A percentile compares a stretch with the other conserved stretches of the same genome.
These are phyloP conservation scores for Flexamia atlantica DNA, from an alignment of 2,888 invertebrate species.

Conservation along the genomic window DNA sequence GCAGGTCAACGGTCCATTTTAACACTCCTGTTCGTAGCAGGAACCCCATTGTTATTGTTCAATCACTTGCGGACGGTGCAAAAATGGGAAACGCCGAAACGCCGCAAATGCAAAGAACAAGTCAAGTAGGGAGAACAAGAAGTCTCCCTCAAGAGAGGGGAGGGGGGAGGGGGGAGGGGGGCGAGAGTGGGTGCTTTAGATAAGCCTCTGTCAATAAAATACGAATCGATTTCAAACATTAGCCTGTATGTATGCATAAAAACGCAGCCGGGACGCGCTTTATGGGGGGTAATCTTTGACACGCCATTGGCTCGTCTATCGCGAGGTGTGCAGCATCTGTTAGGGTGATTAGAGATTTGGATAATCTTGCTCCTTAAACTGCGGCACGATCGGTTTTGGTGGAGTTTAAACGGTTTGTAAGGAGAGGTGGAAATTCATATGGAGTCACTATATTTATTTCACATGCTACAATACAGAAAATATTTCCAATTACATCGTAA, in stretches of 20 bases:
- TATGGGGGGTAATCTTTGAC: slow-evolving; percentile 40
- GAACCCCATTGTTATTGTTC: background rate
- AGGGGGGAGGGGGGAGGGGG: background rate
- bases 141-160: background rate
- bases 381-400: too few species aligned
- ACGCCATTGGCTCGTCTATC: slow-evolving; percentile 45
- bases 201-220: slow-evolving; percentile 62
- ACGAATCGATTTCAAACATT: slow-evolving; percentile 62
- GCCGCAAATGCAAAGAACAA: slow-evolving; percentile 20
- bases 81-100: slow-evolving; percentile 15
- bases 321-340: slow-evolving; percentile 15
- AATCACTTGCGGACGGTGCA: slow-evolving; percentile 15
- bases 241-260: slow-evolving; percentile 61
- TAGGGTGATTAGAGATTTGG: background rate
- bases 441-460: too few species aligned
- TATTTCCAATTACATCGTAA: too few species aligned
- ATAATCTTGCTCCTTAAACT: background rate
- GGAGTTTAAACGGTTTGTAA: too few species aligned
- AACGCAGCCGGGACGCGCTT: slow-evolving; percentile 20
- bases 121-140: slow-evolving; percentile 37
- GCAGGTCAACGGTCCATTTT: too few species aligned
- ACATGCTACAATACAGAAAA: too few species aligned
- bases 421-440: too few species aligned
- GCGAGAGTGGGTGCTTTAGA: slow-evolving; percentile 59
- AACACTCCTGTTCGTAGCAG: too few species aligned